Evolutionary conservation across 1,140 invertebrate species (phyloP).

Genomic region (Wasmannia auropunctata): DNA sequence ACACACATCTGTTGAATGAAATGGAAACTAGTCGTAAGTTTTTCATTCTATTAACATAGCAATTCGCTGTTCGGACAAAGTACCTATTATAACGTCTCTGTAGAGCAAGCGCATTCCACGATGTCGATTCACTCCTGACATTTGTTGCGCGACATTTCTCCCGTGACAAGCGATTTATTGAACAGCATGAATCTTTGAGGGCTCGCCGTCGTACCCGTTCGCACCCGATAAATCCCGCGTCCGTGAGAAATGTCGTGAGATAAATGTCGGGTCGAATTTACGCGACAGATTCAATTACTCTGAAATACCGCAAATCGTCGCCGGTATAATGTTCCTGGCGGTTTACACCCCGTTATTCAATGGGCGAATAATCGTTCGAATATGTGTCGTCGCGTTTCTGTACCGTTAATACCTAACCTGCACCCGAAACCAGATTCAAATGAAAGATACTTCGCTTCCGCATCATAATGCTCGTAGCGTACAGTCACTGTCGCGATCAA

Average conservation of each 20-base stretch:
- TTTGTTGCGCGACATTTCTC: conserved; percentile 44
- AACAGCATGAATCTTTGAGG: conserved; percentile 48
- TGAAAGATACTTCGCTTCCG: conserved; percentile 21
- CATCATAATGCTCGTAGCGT: not conserved
- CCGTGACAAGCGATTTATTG: conserved; percentile 48
- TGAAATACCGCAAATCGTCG: conserved; percentile 47
- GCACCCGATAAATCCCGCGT: conserved; percentile 49
- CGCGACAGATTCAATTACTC: conserved; percentile 57
- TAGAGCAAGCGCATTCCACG: not conserved
- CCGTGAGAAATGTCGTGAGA: conserved; percentile 52
- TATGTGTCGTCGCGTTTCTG: conserved; percentile 1
- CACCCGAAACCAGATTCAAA: not conserved
- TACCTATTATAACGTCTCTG: not conserved
- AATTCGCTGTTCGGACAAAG: not conserved
- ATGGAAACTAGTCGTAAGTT: not conserved
- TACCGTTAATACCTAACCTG: not conserved
- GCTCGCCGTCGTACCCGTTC: conserved; percentile 30
- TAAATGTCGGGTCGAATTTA: conserved; percentile 52
- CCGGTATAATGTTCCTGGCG: not conserved
- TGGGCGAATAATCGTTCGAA: conserved; percentile 43
- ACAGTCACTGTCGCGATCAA: conserved; percentile 5
- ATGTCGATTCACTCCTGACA: conserved; percentile 54
- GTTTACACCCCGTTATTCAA: conserved; percentile 15
- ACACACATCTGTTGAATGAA: not conserved
- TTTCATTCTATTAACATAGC: not conserved